Evolutionary conservation across 2,888 invertebrate species (phyloP).

Genomic region (Geophilus truncorum): DNA sequence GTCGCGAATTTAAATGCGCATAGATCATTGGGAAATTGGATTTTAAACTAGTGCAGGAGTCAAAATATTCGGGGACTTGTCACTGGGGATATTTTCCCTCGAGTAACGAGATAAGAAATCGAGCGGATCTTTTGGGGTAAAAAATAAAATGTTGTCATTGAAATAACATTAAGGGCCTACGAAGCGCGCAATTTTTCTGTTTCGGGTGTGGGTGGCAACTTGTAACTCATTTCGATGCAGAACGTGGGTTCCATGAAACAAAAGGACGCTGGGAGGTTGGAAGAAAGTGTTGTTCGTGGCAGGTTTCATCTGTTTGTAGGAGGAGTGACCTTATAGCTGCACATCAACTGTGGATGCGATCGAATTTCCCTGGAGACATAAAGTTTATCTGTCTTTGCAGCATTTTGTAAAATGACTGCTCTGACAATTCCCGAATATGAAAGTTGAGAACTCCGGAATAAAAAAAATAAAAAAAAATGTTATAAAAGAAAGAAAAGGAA

Average conservation of each 20-base stretch:
- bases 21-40: neutral
- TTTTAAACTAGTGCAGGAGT: neutral
- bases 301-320: slow-evolving; percentile 18
- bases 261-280: neutral
- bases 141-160: neutral
- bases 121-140: neutral
- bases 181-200: neutral
- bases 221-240: slow-evolving; percentile 22
- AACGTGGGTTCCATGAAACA: slow-evolving; percentile 21
- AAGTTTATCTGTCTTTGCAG: slow-evolving; percentile 18
- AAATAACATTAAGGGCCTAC: neutral
- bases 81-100: neutral
- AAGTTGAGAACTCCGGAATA: neutral
- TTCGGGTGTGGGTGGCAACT: neutral
- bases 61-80: neutral
- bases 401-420: slow-evolving; percentile 18
- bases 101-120: slow-evolving; percentile 4
- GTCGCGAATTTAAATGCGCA: neutral
- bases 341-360: slow-evolving; percentile 8
- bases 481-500: neutral
- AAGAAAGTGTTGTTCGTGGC: neutral
- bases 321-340: slow-evolving; percentile 14
- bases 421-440: slow-evolving; percentile 8
- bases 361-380: slow-evolving; percentile 24
- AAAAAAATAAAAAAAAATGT: too few relatives aligned